Evolutionary conservation across 1,140 invertebrate species (phyloP).

Genomic region (Goniozus legneri): DNA sequence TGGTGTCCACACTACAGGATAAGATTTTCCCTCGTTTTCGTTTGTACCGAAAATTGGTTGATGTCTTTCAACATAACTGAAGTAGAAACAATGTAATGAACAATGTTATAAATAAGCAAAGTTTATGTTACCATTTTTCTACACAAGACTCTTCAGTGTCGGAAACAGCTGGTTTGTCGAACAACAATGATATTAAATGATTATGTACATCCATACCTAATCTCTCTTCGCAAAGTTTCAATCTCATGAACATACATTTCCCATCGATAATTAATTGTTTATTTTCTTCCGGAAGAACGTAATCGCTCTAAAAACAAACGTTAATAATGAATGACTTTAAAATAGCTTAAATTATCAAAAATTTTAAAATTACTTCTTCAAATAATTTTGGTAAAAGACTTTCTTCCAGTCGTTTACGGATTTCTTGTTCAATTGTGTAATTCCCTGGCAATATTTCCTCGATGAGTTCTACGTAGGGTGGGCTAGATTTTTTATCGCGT

Average conservation of each 20-base stretch:
- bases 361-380: slow-evolving; percentile 44
- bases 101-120: too few species aligned
- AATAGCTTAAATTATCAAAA: too few species aligned
- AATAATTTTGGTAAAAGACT: slow-evolving; percentile 34
- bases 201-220: slow-evolving; percentile 38
- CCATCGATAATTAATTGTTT: slow-evolving; percentile 42
- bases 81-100: too few species aligned
- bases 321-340: too few species aligned
- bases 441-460: slow-evolving; percentile 41
- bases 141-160: slow-evolving; percentile 18
- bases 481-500: slow-evolving; percentile 43
- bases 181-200: slow-evolving; percentile 36
- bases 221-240: slow-evolving; percentile 30
- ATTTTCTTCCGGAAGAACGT: slow-evolving; percentile 28
- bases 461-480: slow-evolving; percentile 41
- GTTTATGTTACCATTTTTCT: slow-evolving; percentile 41
- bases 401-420: slow-evolving; percentile 38
- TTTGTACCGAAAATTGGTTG: slow-evolving; percentile 31
- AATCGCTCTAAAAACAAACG: too few species aligned
- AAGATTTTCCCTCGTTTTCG: slow-evolving; percentile 32
- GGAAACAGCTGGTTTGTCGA: slow-evolving; percentile 34
- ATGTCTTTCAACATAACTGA: slow-evolving; percentile 40
- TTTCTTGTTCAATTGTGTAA: slow-evolving; percentile 41
- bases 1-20: slow-evolving; percentile 43
- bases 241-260: slow-evolving; percentile 42